Conservation (phyloP, 2,888 invertebrate species). For the Petrolisthes manimaculis region DNA sequence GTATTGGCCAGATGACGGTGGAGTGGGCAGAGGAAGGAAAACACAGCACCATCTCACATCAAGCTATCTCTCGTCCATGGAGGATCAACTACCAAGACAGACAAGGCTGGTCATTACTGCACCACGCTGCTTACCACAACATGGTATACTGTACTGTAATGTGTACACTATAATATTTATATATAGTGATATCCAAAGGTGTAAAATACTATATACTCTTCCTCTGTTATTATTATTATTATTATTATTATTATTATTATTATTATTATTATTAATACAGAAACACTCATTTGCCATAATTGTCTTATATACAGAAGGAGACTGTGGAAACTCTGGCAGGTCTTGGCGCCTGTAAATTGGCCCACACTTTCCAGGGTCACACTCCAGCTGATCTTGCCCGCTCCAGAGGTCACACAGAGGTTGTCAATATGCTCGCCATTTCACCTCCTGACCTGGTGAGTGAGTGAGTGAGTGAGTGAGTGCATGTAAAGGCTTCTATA, state of each 20-base stretch:
- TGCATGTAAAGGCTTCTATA: too few relatives aligned
- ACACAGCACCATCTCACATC: neutral
- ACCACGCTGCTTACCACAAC: neutral
- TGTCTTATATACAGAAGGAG: neutral
- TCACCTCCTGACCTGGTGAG: neutral
- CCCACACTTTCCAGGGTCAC: too few relatives aligned
- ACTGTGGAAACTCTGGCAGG: neutral
- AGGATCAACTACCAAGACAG: neutral
- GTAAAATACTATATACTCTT: too few relatives aligned
- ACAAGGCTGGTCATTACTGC: neutral
- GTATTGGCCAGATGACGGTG: neutral
- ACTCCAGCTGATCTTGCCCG: too few relatives aligned
- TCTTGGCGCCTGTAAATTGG: too few relatives aligned
- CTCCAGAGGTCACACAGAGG: too few relatives aligned
- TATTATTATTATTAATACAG: too few relatives aligned
- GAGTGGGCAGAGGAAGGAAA: neutral
- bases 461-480: neutral
- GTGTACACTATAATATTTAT: too few relatives aligned
- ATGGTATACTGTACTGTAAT: neutral
- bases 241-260: too few relatives aligned
- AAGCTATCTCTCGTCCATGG: neutral
- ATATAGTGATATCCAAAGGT: too few relatives aligned
- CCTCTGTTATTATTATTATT: too few relatives aligned
- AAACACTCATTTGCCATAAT: too few relatives aligned
- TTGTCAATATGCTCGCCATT: neutral